Base-by-base conservation (phyloP, 2,888 invertebrate genomes). In the Melanostoma scalare region DNA sequence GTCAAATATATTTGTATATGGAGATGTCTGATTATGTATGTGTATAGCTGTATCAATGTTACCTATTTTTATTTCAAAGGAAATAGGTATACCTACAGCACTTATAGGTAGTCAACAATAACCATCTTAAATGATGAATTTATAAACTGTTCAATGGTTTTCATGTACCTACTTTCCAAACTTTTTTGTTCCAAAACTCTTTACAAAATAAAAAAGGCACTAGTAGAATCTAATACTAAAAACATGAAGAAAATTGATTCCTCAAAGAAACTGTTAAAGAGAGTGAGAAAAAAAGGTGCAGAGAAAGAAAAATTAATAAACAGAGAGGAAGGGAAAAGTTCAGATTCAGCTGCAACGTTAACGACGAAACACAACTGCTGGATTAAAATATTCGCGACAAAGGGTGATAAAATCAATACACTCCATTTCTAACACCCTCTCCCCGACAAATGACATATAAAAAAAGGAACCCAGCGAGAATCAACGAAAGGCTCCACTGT, bases 361-460 rank as follows among this genome's bases (percentile, higher is more conserved):
- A 48, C 63, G 53, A 68, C 60, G 20, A 58, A 67, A 52, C 20
- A 38, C 61, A 72, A 30, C 48, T 69, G 74, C 82, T 82, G 84
- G 79, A 79, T 79, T 74, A 84, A 84, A 84, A 84, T 71, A 71
- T 74, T 84, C 84, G 65, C 84, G 84, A 84, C 84, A 84, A 84
- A 84, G 84, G 79, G 79, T 79, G 84, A 84, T 84, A 84, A 84
- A 84, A 84, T 84, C 84, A 84, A 84, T 84, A 84, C 84, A 84
- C 84, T 79, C 75, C 84, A 84, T 74, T 84, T 84, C 71, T 55
- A 75, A 38, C 79, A 79, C 69, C 71, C 61, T 36, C 46, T 30
- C 60, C 71, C 79, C 61, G 44, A 60, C 67, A 71, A 78, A 84
- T 84, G 84, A 75, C 84, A 79, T 84, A 75, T 79, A 79, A 84